phyloP scores from a whole-genome alignment of 2,797 vertebrate genomes.

The Heteromormyrus szaboi region DNA sequence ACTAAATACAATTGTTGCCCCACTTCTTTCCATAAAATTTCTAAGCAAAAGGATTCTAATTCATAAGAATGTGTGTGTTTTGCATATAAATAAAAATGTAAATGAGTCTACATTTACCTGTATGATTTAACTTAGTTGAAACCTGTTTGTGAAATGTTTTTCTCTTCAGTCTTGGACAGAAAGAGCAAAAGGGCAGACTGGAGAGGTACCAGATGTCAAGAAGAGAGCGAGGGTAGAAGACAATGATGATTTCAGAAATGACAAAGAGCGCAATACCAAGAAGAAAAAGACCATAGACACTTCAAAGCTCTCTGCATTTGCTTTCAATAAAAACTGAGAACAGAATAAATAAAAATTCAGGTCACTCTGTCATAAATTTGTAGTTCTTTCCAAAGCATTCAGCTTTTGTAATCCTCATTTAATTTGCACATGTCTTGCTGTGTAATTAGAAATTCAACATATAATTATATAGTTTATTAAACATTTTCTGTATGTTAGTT shows the following conservation, averaged over 20 bases:
- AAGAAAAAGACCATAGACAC: conserved; percentile 66
- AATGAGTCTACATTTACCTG: background rate
- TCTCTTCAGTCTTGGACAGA: conserved; percentile 74
- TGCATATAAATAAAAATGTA: background rate
- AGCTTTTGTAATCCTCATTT: background rate
- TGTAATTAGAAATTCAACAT: background rate
- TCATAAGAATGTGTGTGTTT: background rate
- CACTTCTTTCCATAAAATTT: background rate
- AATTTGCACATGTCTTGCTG: background rate
- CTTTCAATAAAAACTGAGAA: conserved; percentile 69
- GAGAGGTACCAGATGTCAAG: conserved; percentile 61
- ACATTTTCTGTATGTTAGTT: background rate
- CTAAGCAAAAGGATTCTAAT: background rate
- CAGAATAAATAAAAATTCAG: background rate
- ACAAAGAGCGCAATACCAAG: conserved; percentile 57
- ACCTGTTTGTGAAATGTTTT: background rate
- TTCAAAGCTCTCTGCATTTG: conserved; percentile 77
- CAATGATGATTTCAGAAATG: conserved; percentile 28
- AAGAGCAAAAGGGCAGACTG: conserved; percentile 64
- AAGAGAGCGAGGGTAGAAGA: conserved; percentile 68
- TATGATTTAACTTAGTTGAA: conserved; percentile 1
- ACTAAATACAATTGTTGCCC: background rate
- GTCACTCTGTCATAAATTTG: background rate
- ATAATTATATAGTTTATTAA: background rate
- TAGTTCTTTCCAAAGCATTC: background rate